These are phyloP conservation scores for Pollenia labialis DNA, from an alignment of 2,888 invertebrate genomes.

Conservation along the genomic window DNA sequence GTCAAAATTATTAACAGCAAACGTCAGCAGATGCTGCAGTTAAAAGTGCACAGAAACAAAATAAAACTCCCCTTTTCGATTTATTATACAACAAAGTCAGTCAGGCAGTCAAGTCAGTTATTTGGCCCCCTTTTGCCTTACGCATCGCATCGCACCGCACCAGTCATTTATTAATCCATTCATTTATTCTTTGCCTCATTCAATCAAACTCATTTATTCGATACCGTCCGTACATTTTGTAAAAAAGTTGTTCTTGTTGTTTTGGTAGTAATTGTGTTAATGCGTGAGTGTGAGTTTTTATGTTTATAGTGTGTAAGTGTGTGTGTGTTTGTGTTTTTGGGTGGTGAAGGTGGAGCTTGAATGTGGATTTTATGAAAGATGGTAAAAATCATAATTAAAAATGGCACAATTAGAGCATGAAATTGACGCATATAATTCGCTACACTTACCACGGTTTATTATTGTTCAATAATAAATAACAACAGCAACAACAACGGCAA, in stretches of 20 bases:
- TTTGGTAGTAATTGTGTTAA: background rate
- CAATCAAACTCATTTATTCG: slow-evolving; percentile 20
- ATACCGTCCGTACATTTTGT: background rate
- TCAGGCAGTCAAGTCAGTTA: background rate
- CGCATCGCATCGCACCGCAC: background rate
- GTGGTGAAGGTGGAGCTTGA: slow-evolving; percentile 35
- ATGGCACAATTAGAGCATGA: slow-evolving; percentile 74
- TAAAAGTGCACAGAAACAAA: background rate
- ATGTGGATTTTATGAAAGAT: slow-evolving; percentile 32
- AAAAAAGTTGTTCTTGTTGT: background rate
- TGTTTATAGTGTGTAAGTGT: slow-evolving; percentile 6
- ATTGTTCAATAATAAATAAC: slow-evolving; percentile 65
- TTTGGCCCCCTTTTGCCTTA: background rate
- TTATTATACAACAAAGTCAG: background rate
- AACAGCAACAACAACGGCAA: slow-evolving; percentile 31
- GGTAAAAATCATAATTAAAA: slow-evolving; percentile 75
- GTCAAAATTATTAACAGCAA: slow-evolving; percentile 53
- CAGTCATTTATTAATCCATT: background rate
- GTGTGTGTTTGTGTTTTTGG: background rate
- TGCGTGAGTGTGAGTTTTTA: background rate
- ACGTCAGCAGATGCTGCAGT: background rate
- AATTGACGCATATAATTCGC: slow-evolving; percentile 73
- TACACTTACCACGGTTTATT: slow-evolving; percentile 62
- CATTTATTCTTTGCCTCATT: background rate
- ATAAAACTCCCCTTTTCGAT: background rate